These are phyloP conservation scores for Nymphalis c-album DNA, from an alignment of 2,888 invertebrate species.

Conservation along the genomic window DNA sequence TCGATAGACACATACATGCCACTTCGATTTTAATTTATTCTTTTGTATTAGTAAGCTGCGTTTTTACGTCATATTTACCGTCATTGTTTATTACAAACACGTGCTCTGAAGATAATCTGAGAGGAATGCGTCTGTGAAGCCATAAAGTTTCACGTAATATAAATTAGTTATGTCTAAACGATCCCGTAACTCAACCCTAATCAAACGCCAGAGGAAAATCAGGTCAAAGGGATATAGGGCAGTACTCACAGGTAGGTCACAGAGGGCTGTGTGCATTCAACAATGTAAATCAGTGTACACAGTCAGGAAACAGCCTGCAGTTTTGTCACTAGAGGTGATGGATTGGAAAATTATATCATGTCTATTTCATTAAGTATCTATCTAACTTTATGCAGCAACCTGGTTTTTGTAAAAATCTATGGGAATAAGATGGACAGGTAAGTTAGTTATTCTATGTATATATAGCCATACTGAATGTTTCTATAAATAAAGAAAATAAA, in stretches of 20 bases:
- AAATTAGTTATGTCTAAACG: slow-evolving; percentile 10
- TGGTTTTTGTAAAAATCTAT: slow-evolving; percentile 8
- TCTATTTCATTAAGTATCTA: slow-evolving; percentile 47
- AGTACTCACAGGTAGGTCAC: slow-evolving; percentile 51
- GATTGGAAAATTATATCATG: slow-evolving; percentile 63
- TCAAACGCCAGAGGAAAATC: slow-evolving; percentile 48
- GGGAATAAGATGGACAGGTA: slow-evolving; percentile 26
- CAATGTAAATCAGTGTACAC: slow-evolving; percentile 48
- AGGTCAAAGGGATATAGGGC: slow-evolving; percentile 60
- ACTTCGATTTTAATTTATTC: slow-evolving; percentile 10
- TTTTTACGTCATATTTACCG: slow-evolving; percentile 9
- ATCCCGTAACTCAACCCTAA: slow-evolving; percentile 37
- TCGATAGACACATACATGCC: slow-evolving; percentile 6
- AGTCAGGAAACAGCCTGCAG: slow-evolving; percentile 45
- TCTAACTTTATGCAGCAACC: slow-evolving; percentile 36
- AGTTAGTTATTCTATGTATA: neutral
- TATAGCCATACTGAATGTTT: neutral
- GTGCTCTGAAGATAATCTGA: slow-evolving; percentile 4
- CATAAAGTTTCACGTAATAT: slow-evolving; percentile 11
- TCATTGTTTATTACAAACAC: slow-evolving; percentile 7
- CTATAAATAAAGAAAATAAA: too few species aligned
- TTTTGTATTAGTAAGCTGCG: slow-evolving; percentile 1
- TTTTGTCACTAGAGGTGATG: slow-evolving; percentile 53
- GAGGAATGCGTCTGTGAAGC: slow-evolving; percentile 5
- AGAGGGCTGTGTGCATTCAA: slow-evolving; percentile 64